phyloP scores from a whole-genome alignment of 2,888 invertebrate genomes.

The Aleiodes leptofemur region DNA sequence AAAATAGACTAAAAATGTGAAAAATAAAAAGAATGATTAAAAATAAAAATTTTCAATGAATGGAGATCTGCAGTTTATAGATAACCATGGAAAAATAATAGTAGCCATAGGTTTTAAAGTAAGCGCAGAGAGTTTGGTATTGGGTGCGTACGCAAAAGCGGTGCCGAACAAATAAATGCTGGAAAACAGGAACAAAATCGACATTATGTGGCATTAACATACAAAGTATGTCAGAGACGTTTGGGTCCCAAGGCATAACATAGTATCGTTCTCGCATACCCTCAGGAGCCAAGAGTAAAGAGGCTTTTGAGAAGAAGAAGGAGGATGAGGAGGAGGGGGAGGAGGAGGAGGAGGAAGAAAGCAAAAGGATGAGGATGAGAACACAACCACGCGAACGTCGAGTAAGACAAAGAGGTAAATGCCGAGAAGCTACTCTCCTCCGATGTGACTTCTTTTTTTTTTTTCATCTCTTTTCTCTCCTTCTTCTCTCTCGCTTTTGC shows the following conservation, averaged over 20 bases:
- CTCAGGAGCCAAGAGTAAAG: slow-evolving; percentile 45
- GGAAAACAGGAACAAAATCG: slow-evolving; percentile 74
- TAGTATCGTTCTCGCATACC: slow-evolving; percentile 69
- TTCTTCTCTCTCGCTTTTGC: slow-evolving; percentile 54
- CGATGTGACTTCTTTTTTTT: slow-evolving; percentile 60
- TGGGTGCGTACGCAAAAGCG: slow-evolving; percentile 61
- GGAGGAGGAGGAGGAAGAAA: slow-evolving; percentile 41
- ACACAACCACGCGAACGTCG: slow-evolving; percentile 30
- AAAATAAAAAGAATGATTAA: neutral
- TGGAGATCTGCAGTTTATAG: slow-evolving; percentile 22
- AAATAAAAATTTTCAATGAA: slow-evolving; percentile 21
- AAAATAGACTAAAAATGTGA: neutral
- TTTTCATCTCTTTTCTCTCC: slow-evolving; percentile 64
- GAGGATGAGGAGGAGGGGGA: slow-evolving; percentile 39
- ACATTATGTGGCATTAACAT: slow-evolving; percentile 76
- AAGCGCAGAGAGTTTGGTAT: slow-evolving; percentile 24
- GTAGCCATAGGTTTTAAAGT: slow-evolving; percentile 39
- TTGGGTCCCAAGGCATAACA: slow-evolving; percentile 71
- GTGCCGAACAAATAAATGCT: slow-evolving; percentile 72
- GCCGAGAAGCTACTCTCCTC: slow-evolving; percentile 34
- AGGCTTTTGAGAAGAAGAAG: slow-evolving; percentile 17
- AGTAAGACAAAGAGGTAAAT: slow-evolving; percentile 37
- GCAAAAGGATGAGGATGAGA: slow-evolving; percentile 50
- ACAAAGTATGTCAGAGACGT: slow-evolving; percentile 74
- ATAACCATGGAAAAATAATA: slow-evolving; percentile 30